phyloP scores from a whole-genome alignment of 2,888 invertebrate genomes.

The Rhagophthalmus giganteus region DNA sequence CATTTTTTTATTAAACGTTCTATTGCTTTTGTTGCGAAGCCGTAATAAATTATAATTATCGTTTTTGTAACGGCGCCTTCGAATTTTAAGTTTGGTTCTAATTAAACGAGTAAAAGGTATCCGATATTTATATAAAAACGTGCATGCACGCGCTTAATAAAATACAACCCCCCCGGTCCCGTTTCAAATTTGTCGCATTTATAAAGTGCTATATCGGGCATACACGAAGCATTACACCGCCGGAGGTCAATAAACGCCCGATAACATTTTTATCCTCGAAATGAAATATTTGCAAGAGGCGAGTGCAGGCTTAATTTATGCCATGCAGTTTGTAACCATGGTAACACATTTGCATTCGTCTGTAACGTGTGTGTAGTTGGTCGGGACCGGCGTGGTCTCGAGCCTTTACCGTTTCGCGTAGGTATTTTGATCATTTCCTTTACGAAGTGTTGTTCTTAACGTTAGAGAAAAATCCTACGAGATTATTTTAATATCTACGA shows the following conservation, averaged over 20 bases:
- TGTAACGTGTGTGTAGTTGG: conserved; percentile 33
- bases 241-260: conserved; percentile 43
- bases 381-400: conserved; percentile 34
- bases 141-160: too few species aligned
- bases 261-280: conserved; percentile 47
- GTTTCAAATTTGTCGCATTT: conserved; percentile 30
- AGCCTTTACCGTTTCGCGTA: conserved; percentile 43
- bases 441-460: too few species aligned
- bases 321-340: conserved; percentile 50
- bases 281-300: conserved; percentile 49
- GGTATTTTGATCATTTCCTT: too few species aligned
- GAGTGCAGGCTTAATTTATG: conserved; percentile 49
- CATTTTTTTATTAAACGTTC: conserved; percentile 22
- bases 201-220: conserved; percentile 24
- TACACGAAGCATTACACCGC: conserved; percentile 29
- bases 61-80: not conserved
- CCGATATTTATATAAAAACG: not conserved
- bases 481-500: not conserved
- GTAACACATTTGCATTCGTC: conserved; percentile 52
- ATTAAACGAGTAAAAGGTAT: not conserved
- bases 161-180: too few species aligned
- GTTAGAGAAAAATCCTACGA: too few species aligned
- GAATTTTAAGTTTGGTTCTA: not conserved
- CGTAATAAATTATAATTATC: too few species aligned
- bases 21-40: conserved; percentile 5